Base-by-base conservation (phyloP, 2,888 invertebrate genomes). In the Tubulanus polymorphus region DNA sequence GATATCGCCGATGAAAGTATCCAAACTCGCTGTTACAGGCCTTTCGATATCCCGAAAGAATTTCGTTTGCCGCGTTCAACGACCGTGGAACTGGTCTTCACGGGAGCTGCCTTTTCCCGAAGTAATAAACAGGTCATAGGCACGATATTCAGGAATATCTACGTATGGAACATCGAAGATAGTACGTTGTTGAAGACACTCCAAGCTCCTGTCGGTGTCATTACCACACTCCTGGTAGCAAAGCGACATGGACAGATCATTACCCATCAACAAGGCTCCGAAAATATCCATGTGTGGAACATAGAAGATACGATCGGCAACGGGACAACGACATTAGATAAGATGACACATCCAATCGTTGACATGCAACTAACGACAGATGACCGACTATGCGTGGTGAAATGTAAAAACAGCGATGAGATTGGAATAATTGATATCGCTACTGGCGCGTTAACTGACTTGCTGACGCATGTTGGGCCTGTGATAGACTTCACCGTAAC, bases 391-490 rank as follows among this genome's bases (percentile, higher is more conserved):
- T 72, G 71, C 1, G 74, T 71, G 53, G 71, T 73, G 23, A 60
- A 59, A 26, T 75, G 77, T 53, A 54, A 58, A 1, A 56, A 64
- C 18, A 73, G 76, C 54, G 75, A 77, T 53, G 77, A 75, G 54
- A 61, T 79, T 2, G 79, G 74, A 1, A 71, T 79, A 18, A 65
- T 76, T 18, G 74, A 75, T 58, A 71, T 77, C 71, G 46, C 50
- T 49, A 70, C 63, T 46, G 79, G 79, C 2, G 55, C 63, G 15
- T 66, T 79, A 65, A 54, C 70, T 1, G 76, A 78, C 55, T 66
- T 79, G 2, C 64, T 79, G 29, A 76, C 75, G 3, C 77, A 78
- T 59, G 72, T 73, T 27, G 62, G 62, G 20, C 57, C 63, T 18
- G 70, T 79, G 5, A 41, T 51, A 8, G 68, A 71, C 52, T 67